Percentiles rank a stretch among this genome's conserved stretches.
phyloP scores from a whole-genome alignment of 2,113 vertebrate genomes.

The Panurus biarmicus region DNA sequence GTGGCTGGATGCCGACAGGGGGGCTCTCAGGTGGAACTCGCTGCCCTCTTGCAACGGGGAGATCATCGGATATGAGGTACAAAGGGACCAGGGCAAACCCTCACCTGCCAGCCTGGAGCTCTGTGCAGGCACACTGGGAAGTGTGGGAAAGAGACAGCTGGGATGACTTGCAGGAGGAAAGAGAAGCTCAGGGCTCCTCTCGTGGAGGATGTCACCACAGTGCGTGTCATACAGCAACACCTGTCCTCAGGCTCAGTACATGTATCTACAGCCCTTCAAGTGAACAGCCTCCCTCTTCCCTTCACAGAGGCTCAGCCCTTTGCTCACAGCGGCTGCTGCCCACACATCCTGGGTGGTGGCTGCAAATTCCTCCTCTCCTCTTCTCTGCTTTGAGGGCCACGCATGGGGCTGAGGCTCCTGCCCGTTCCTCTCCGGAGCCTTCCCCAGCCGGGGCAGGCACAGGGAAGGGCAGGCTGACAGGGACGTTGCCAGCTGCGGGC shows the following conservation, averaged over 20 bases:
- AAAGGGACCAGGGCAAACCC: not conserved
- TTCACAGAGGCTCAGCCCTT: not conserved
- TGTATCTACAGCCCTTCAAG: rapidly evolving
- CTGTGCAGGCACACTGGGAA: not conserved
- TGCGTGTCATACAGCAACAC: not conserved
- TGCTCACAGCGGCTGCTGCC: not conserved
- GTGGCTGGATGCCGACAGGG: not conserved
- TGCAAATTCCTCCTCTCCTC: not conserved
- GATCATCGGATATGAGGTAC: slow-evolving; percentile 13
- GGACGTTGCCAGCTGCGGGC: not conserved
- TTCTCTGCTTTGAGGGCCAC: not conserved
- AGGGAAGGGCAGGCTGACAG: not conserved
- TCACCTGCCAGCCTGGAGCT: rapidly evolving
- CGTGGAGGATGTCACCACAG: rapidly evolving
- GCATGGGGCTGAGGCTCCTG: not conserved
- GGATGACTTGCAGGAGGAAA: not conserved
- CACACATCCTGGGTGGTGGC: rapidly evolving
- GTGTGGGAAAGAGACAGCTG: no score
- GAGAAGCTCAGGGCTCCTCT: not conserved
- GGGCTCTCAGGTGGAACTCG: not conserved
- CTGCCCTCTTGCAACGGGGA: slow-evolving; percentile 5
- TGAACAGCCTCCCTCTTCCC: no score
- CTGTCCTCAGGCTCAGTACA: not conserved
- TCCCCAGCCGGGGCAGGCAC: rapidly evolving
- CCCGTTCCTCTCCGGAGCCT: not conserved